Base-by-base conservation (phyloP, 2,888 invertebrate species). In the Dasysyrphus tricinctus region DNA sequence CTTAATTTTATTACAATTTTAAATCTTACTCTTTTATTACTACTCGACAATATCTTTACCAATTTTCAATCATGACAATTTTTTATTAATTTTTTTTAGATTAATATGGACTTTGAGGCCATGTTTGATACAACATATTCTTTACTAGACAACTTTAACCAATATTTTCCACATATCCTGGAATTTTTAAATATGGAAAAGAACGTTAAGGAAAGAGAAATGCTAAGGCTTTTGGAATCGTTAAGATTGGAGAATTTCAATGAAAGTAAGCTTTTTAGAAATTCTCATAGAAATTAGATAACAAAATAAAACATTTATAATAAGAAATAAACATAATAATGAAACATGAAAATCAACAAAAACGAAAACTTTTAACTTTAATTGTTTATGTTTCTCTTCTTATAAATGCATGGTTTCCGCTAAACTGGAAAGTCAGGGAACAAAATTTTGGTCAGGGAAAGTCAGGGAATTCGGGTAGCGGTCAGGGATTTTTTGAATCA, bases 111-210 rank as follows among this genome's bases (percentile, higher is more conserved):
- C 32, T 56, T 56, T 56, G 29, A 14, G 32, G 32, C n/a, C 3
- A 56, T 56, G 56, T 56, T 29, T 32, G 3, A 56, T n/a, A 32
- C 32, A 56, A 56, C 29, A 34, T 56, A 56, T 56, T 56, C 56
- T 6, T 56, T 56, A 7, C 32, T 56, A 2, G 34, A 56, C 9
- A 56, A 32, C 32, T 56, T 56, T n/a, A 56, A 56, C 32, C 56
- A 56, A 32, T 56, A 56, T 32, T 56, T 32, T 56, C 34, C 56
- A 16, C 56, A 56, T 56, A 56, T 56, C n/a, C 34, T 56, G n/a
- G 34, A 56, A n/a, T 56, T 56, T 56, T n/a, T 32, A 56, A 34
- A 34, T n/a, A 56, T 56, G n/a, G 32, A 56, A 34, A 56, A 32
- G 14, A 29, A 56, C 8, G 56, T 56, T 5, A 32, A 56, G 32